These are phyloP conservation scores for Itoplectis maculator DNA, from an alignment of 2,888 invertebrate genomes.

Conservation along the genomic window DNA sequence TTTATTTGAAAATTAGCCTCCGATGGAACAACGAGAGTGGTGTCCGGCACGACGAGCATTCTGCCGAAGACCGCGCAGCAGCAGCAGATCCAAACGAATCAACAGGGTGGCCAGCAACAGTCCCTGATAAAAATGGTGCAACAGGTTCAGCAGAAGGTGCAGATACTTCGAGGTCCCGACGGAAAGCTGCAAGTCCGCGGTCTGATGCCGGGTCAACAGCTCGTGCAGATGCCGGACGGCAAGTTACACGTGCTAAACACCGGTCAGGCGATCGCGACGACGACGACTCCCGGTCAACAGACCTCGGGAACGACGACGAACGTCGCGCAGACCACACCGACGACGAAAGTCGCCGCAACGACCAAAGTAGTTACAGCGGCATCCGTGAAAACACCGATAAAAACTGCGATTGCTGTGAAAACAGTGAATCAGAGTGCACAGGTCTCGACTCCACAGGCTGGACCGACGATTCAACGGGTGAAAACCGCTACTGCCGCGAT, in stretches of 20 bases:
- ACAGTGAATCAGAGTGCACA: constrained; percentile 74
- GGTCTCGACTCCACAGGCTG: constrained; percentile 71
- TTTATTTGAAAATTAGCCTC: constrained; percentile 79
- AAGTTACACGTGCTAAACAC: constrained; percentile 94
- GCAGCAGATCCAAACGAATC: constrained; percentile 83
- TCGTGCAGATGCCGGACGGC: constrained; percentile 97
- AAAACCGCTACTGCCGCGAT: constrained; percentile 74
- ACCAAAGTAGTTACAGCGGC: constrained; percentile 69
- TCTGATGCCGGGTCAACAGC: constrained; percentile 95
- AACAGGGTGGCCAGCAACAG: constrained; percentile 74
- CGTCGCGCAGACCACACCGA: constrained; percentile 61
- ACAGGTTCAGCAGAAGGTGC: constrained; percentile 90
- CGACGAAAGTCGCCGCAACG: constrained; percentile 69
- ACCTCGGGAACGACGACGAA: constrained; percentile 65
- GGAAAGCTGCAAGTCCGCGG: constrained; percentile 97
- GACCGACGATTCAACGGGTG: constrained; percentile 74
- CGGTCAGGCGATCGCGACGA: constrained; percentile 86
- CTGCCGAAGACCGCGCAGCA: constrained; percentile 85
- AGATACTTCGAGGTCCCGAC: constrained; percentile 95
- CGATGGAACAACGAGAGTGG: constrained; percentile 89
- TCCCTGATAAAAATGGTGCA: constrained; percentile 74
- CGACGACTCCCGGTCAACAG: constrained; percentile 78
- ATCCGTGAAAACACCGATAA: constrained; percentile 75
- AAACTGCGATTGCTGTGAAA: constrained; percentile 78
- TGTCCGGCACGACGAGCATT: constrained; percentile 87